These are phyloP conservation scores for Oreortyx pictus DNA, from an alignment of 2,797 vertebrate genomes.

Conservation along the genomic window DNA sequence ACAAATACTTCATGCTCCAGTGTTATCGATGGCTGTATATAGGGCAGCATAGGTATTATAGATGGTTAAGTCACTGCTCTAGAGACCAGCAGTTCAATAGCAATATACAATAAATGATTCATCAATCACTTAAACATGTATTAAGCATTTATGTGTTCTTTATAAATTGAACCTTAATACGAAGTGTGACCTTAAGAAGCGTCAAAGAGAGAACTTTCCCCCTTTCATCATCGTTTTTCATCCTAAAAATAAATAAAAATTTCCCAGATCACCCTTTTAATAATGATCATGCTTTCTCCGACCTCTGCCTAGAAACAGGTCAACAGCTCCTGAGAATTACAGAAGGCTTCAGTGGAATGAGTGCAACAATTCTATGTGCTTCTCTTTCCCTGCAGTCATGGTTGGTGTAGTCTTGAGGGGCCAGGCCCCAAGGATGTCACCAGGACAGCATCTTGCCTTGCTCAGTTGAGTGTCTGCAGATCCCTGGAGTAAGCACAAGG, in stretches of 20 bases:
- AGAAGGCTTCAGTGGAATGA: background rate
- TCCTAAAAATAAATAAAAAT: background rate
- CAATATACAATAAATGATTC: conserved; percentile 48
- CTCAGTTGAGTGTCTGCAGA: background rate
- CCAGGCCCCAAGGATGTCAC: background rate
- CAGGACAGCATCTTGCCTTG: background rate
- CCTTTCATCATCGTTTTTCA: background rate
- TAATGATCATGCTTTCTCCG: background rate
- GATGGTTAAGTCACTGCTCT: conserved; percentile 33
- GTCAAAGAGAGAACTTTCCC: background rate
- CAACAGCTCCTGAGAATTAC: background rate
- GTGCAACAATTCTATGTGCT: background rate
- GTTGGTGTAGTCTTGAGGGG: background rate
- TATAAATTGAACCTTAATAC: conserved; percentile 42
- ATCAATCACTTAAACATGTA: conserved; percentile 39
- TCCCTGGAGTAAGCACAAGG: background rate
- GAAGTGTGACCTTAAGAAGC: conserved; percentile 26
- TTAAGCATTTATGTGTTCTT: conserved; percentile 50
- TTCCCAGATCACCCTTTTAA: background rate
- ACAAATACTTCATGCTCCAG: background rate
- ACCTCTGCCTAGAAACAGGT: background rate
- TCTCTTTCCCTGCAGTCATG: background rate
- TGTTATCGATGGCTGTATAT: background rate
- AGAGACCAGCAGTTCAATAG: conserved; percentile 43
- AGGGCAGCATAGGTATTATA: background rate